phyloP scores from a whole-genome alignment of 2,888 invertebrate species.

The Erebia palarica region DNA sequence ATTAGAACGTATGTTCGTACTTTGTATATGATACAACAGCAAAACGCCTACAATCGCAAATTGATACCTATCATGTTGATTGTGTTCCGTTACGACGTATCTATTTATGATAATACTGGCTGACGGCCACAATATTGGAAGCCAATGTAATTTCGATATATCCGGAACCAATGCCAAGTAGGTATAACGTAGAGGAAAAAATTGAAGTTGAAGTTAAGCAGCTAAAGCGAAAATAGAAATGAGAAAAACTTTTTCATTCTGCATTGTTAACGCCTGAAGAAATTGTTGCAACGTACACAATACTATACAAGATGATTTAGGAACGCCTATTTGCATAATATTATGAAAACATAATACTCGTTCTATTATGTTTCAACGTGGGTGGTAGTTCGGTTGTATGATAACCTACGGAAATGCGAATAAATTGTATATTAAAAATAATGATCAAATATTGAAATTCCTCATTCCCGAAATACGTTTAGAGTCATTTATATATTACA shows the following conservation, averaged over 20 bases:
- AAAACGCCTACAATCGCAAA: conserved; percentile 30
- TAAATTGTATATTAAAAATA: neutral
- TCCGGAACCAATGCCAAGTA: conserved; percentile 67
- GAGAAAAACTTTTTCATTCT: conserved; percentile 47
- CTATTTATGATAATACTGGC: conserved; percentile 64
- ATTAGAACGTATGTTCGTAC: neutral
- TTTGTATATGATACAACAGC: conserved; percentile 2
- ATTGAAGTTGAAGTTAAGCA: conserved; percentile 64
- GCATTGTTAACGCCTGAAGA: conserved; percentile 32
- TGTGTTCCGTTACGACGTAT: conserved; percentile 44
- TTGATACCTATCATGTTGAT: conserved; percentile 33
- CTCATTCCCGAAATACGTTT: too few relatives aligned
- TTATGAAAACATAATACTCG: neutral
- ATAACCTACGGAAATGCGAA: neutral
- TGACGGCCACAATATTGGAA: conserved; percentile 60
- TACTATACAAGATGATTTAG: conserved; percentile 17
- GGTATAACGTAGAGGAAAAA: conserved; percentile 55
- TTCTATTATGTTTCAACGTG: neutral
- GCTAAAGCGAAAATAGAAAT: conserved; percentile 47
- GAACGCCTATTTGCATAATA: neutral
- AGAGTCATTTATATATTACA: too few relatives aligned
- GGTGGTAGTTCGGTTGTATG: neutral
- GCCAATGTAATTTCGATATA: conserved; percentile 54
- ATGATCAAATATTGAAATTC: too few relatives aligned
- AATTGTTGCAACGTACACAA: conserved; percentile 20